phyloP scores from a whole-genome alignment of 2,888 invertebrate species.

The Pimpla rufipes region DNA sequence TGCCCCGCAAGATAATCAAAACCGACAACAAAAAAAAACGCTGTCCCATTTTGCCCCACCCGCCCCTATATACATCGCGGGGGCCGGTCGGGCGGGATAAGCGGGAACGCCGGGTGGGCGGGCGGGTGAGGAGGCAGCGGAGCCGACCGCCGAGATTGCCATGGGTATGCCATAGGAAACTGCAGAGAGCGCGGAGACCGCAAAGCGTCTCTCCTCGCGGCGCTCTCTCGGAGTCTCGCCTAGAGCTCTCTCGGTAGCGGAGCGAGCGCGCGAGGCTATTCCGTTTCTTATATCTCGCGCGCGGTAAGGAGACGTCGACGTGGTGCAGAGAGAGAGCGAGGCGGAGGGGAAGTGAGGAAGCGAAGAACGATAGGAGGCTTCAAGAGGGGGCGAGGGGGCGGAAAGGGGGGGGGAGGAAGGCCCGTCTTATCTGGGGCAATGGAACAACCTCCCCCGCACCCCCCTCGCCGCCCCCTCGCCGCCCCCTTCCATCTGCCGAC shows the following conservation, averaged over 20 bases:
- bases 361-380: conserved; percentile 55
- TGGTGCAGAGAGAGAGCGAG: conserved; percentile 50
- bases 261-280: conserved; percentile 41
- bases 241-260: conserved; percentile 27
- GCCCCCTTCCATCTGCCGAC: conserved; percentile 27
- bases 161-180: conserved; percentile 58
- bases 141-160: conserved; percentile 65
- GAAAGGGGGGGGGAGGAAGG: conserved; percentile 56
- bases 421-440: conserved; percentile 80
- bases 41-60: too few relatives aligned
- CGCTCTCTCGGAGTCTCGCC: conserved; percentile 51
- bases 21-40: not conserved
- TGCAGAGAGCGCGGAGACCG: conserved; percentile 62
- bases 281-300: conserved; percentile 63
- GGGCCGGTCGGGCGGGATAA: conserved; percentile 27
- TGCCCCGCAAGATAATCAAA: too few relatives aligned
- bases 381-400: conserved; percentile 22
- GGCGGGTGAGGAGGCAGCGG: conserved; percentile 17
- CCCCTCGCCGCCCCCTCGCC: conserved; percentile 38
- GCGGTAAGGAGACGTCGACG: conserved; percentile 64
- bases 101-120: conserved; percentile 17
- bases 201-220: conserved; percentile 56
- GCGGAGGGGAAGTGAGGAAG: conserved; percentile 58
- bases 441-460: conserved; percentile 74
- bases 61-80: conserved; percentile 35